A percentile compares a stretch with the other conserved stretches of the same genome.
Evolutionary conservation across 2,113 vertebrate genomes (phyloP).

Genomic region (Chamaea fasciata): DNA sequence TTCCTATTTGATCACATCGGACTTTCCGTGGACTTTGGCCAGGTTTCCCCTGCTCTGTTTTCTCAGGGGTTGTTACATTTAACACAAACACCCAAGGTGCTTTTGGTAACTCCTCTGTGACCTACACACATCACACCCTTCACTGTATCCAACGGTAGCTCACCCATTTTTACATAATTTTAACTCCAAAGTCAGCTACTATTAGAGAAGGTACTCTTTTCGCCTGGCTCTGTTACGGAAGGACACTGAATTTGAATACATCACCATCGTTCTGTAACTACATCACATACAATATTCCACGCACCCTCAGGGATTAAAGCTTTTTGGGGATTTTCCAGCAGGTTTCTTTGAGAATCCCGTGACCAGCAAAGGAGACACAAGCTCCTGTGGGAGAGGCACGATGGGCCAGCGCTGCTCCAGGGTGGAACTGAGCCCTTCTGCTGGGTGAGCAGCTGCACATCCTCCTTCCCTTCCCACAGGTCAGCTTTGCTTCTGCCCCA

Average conservation of each 20-base stretch:
- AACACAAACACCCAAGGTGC: background rate
- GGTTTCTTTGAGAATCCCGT: background rate
- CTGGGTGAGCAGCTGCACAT: background rate
- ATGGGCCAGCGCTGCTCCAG: rapidly evolving
- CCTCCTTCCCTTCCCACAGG: background rate
- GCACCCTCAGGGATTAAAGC: background rate
- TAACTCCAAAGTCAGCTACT: background rate
- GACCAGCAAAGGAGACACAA: background rate
- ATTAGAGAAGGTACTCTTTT: background rate
- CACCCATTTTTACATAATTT: background rate
- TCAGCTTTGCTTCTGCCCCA: background rate
- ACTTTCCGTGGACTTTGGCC: background rate
- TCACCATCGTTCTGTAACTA: background rate
- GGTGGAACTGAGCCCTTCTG: background rate
- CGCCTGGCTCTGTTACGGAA: background rate
- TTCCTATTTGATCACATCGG: background rate
- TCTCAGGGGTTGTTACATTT: background rate
- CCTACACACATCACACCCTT: background rate
- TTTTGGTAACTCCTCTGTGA: background rate
- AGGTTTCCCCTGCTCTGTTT: rapidly evolving
- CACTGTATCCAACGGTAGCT: background rate
- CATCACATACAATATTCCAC: background rate
- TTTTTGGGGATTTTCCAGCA: background rate
- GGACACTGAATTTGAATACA: background rate
- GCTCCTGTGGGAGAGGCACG: background rate